Percentiles rank a stretch among this genome's conserved stretches.
Conservation (phyloP, 2,888 invertebrate genomes). For the Eupithecia subfuscata region DNA sequence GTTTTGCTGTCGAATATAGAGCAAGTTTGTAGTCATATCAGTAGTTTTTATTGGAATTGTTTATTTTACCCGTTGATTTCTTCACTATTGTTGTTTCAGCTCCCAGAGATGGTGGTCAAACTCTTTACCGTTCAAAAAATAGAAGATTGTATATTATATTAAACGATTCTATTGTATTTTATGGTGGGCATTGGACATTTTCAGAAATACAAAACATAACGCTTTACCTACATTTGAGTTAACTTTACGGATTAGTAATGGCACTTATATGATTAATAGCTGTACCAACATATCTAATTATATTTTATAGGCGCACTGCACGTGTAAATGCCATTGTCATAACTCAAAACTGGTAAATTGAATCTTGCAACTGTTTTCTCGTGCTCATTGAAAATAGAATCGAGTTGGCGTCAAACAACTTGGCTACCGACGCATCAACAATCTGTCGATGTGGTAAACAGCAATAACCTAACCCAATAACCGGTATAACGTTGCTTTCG, state of each 20-base stretch:
- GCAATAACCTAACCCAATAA: slow-evolving; percentile 83
- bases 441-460: slow-evolving; percentile 74
- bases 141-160: background rate
- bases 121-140: background rate
- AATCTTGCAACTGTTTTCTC: slow-evolving; percentile 41
- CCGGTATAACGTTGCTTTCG: slow-evolving; percentile 80
- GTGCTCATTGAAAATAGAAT: slow-evolving; percentile 59
- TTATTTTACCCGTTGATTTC: background rate
- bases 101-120: background rate
- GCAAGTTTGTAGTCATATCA: slow-evolving; percentile 40
- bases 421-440: slow-evolving; percentile 80
- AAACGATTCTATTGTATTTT: background rate
- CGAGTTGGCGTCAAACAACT: slow-evolving; percentile 63
- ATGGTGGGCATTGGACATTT: background rate
- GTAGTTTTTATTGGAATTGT: slow-evolving; percentile 29
- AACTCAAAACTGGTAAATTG: slow-evolving; percentile 21
- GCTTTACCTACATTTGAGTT: background rate
- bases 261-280: background rate
- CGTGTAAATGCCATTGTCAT: slow-evolving; percentile 23
- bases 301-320: slow-evolving; percentile 2
- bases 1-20: slow-evolving; percentile 59
- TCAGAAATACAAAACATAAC: background rate
- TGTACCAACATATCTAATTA: background rate
- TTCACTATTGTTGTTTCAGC: background rate
- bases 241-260: background rate